Evolutionary conservation across 1,140 invertebrate species (phyloP).

Genomic region (Telenomus remus): DNA sequence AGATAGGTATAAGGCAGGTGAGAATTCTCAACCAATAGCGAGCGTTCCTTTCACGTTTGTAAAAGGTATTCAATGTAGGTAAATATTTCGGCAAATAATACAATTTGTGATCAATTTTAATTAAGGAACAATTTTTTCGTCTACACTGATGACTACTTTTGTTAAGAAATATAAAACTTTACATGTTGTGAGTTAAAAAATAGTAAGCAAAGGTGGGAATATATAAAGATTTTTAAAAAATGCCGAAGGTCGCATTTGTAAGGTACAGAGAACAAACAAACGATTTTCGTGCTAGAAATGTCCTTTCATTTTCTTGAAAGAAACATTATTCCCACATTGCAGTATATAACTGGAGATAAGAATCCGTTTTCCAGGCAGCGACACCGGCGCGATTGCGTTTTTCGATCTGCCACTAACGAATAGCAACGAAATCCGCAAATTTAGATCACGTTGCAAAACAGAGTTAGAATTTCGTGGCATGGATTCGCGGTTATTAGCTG

Average conservation of each 20-base stretch:
- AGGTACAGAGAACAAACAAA: too few species aligned
- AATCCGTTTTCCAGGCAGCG: constrained; percentile 12
- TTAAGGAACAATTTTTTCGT: too few species aligned
- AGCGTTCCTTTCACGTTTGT: not conserved
- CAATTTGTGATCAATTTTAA: too few species aligned
- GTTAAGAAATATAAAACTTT: too few species aligned
- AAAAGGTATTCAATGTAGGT: too few species aligned
- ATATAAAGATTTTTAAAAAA: too few species aligned
- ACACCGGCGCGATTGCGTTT: constrained; percentile 4
- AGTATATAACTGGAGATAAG: constrained; percentile 11
- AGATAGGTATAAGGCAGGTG: constrained; percentile 20
- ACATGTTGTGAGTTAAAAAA: too few species aligned
- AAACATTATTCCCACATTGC: constrained; percentile 9
- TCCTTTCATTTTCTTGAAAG: constrained; percentile 2
- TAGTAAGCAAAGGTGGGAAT: too few species aligned
- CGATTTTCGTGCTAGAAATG: not conserved
- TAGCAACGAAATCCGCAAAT: constrained; percentile 32
- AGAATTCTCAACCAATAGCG: constrained; percentile 20
- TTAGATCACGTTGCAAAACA: constrained; percentile 45
- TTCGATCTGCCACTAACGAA: constrained; percentile 7
- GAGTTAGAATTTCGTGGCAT: constrained; percentile 49
- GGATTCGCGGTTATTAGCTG: constrained; percentile 48
- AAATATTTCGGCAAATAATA: too few species aligned
- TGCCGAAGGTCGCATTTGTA: too few species aligned
- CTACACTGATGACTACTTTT: too few species aligned